Evolutionary conservation across 2,113 vertebrate genomes (phyloP), one percentile per base, ranked within the genome.

Genomic region (Mobula hypostoma): DNA sequence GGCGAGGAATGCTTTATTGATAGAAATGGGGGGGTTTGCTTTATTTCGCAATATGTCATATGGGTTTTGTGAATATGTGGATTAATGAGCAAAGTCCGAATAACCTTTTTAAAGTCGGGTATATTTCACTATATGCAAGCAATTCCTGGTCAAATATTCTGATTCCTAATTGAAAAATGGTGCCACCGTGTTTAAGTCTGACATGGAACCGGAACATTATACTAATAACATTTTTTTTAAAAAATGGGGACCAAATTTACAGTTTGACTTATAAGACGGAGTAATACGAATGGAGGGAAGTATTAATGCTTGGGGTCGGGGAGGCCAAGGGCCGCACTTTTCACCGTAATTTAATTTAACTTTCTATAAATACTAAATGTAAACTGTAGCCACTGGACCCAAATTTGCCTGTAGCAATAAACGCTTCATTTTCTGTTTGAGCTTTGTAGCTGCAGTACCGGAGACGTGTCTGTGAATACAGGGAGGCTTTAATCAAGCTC

Each of bases 341-440:
- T 96, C 96, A 96, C 96, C 96, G 96, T 97, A 97, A 98, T 98
- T 97, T 97, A 97, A 97, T 97, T 97, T 97, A 97, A 97, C 96
- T 96, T 97, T 96, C 96, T 98, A 98, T 98, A 98, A 98, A 98
- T 98, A 98, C 98, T 98, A 97, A 98, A 98, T 97, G 98, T 98
- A 98, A 98, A 98, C 97, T 97, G 97, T 97, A 97, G 97, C 97
- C 97, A 96, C 95, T 97, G 97, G 97, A 97, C 97, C 97, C 97
- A 96, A 97, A 97, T 97, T 97, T 96, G 97, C 98, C 97, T 95
- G 96, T 97, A 96, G 98, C 98, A 95, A 97, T 96, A 96, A 97
- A 97, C 96, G 97, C 97, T 97, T 97, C 96, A 97, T 97, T 97
- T 97, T 97, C 97, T 96, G 97, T 97, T 96, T 96, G 97, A 97